Conservation (phyloP, 1,140 invertebrate species). For the Nixonia krombeini region DNA sequence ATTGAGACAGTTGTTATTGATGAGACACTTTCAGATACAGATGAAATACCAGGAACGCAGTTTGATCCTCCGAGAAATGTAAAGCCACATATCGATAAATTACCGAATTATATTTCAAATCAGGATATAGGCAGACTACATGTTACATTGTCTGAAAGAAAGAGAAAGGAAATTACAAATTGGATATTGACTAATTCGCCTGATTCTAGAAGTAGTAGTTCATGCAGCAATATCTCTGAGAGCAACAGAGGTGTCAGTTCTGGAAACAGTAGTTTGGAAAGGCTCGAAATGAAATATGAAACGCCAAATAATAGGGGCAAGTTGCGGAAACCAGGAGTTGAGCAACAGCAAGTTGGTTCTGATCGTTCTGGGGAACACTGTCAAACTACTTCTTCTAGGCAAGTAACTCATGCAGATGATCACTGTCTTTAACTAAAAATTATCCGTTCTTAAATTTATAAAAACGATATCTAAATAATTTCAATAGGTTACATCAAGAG, state of each 20-base stretch:
- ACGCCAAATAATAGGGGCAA: conserved; percentile 68
- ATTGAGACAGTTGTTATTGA: conserved; percentile 4
- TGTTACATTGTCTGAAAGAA: conserved; percentile 49
- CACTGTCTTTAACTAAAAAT: too few species aligned
- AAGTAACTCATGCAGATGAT: too few species aligned
- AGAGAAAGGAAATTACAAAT: conserved; percentile 58
- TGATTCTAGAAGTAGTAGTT: conserved; percentile 51
- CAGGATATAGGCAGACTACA: neutral
- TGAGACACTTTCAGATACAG: conserved; percentile 18
- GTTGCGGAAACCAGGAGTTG: conserved; percentile 27
- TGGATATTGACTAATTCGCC: conserved; percentile 60
- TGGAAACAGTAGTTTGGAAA: conserved; percentile 67
- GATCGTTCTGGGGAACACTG: conserved; percentile 2
- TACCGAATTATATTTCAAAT: too few species aligned
- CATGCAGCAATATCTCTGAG: conserved; percentile 47
- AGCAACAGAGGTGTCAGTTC: conserved; percentile 54
- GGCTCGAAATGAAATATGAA: conserved; percentile 64
- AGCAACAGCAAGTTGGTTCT: neutral
- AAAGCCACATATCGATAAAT: neutral
- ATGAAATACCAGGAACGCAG: conserved; percentile 9
- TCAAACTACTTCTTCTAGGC: conserved; percentile 23
- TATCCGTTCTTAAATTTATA: too few species aligned
- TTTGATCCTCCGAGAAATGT: neutral
- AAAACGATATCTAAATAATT: too few species aligned
- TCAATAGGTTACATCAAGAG: too few species aligned